A percentile compares a stretch with the other conserved stretches of the same genome.
These are phyloP conservation scores for Aegotheles bennettii DNA, from an alignment of 2,113 vertebrate genomes.

Conservation along the genomic window DNA sequence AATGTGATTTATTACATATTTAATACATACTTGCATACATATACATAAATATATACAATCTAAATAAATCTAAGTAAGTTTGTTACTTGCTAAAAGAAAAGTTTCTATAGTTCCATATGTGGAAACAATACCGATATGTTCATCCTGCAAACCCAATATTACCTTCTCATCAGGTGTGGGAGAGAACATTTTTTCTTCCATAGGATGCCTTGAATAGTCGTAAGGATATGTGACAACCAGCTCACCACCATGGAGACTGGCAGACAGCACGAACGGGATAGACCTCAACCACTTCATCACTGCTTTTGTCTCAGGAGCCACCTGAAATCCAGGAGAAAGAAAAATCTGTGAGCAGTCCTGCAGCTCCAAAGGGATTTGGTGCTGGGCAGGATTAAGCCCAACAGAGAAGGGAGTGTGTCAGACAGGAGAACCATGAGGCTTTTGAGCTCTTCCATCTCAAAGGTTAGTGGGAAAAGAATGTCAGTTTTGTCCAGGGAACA, in stretches of 20 bases:
- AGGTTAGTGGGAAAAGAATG: background rate
- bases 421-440: background rate
- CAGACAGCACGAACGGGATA: slow-evolving; percentile 89
- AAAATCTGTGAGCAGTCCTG: background rate
- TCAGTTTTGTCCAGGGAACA: background rate
- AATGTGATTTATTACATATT: background rate
- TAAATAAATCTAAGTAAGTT: background rate
- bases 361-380: background rate
- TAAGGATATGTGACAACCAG: slow-evolving; percentile 95
- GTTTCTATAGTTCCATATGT: background rate
- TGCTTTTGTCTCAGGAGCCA: slow-evolving; percentile 93
- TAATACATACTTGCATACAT: too few species aligned
- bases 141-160: background rate
- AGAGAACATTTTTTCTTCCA: slow-evolving; percentile 89
- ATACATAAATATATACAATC: background rate
- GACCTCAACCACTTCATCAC: slow-evolving; percentile 93
- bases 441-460: background rate
- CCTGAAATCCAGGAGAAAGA: slow-evolving; percentile 66
- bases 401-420: background rate
- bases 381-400: background rate
- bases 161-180: slow-evolving; percentile 96
- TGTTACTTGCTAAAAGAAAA: background rate
- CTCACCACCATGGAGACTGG: slow-evolving; percentile 93
- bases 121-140: background rate
- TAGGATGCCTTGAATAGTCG: slow-evolving; percentile 86